Evolutionary conservation across 2,113 vertebrate species (phyloP), one percentile per base, ranked within the genome.

Genomic region (Chloropsis hardwickii): DNA sequence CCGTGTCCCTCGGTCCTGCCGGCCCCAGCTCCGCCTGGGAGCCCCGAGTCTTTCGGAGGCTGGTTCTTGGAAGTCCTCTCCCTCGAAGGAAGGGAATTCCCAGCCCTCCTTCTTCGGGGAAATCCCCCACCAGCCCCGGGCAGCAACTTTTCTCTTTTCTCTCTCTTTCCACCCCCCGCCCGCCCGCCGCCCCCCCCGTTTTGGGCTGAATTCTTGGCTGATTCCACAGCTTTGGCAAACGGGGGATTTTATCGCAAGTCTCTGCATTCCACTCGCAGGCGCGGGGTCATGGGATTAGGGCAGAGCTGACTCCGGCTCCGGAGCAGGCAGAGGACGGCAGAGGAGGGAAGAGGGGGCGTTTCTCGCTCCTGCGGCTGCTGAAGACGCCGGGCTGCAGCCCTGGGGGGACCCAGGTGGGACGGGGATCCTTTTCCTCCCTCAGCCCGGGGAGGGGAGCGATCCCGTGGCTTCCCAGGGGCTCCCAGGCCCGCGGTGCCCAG

Each of bases 21-120:
- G 3, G 21, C 72, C 61, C n/a, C 15, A 4, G 16, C 42, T 65
- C 25, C 64, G 4, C 33, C 39, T 3, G 82, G 47, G 60, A 81
- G 69, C 81, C 64, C 90, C 12, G 16, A 28, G 23, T 39, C 69
- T 89, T 80, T 67, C 0, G 5, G 56, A 88, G 62, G 53, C 11
- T 3, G 14, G 58, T 89, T 92, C 92, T 91, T 95, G 86, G 86
- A 92, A 94, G 80, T 35, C 11, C 18, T 42, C 67, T 90, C 88
- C 67, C 88, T 92, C 18, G 88, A 92, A 91, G 83, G 88, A 93
- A 90, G 92, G 94, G 91, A 96, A 94, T 95, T 96, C 95, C 95
- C 94, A 91, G 51, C 44, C 24, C 80, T 95, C 14, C 3, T 88
- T 66, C 70, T 76, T n/a, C 7, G 60, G 95, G 94, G 92, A 96